Percentiles rank a stretch among this genome's conserved stretches.
phyloP scores from a whole-genome alignment of 2,113 vertebrate species.

The Eulemur macaco region DNA sequence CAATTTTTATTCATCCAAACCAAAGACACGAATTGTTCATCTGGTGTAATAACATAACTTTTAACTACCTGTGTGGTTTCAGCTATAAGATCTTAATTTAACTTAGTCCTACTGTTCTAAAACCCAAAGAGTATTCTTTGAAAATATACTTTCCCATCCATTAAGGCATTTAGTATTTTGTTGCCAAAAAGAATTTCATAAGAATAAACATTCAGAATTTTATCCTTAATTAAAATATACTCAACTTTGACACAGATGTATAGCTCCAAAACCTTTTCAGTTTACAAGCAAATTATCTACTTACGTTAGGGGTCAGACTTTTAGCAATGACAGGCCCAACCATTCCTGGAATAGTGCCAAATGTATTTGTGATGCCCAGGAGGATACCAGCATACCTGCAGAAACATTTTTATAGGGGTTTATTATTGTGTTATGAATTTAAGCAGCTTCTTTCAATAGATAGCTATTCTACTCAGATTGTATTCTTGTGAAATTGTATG shows the following conservation, averaged over 20 bases:
- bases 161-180: not conserved
- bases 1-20: not conserved
- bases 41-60: not conserved
- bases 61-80: not conserved
- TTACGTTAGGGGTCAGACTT: slow-evolving; percentile 92
- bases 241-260: not conserved
- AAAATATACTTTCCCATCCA: not conserved
- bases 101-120: slow-evolving; percentile 20
- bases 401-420: slow-evolving; percentile 42
- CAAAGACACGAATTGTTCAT: not conserved
- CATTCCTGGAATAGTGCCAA: slow-evolving; percentile 98
- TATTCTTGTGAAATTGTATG: not conserved
- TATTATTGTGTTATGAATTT: not conserved
- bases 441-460: not conserved
- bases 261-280: slow-evolving; percentile 1
- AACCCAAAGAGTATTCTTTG: not conserved
- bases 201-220: not conserved
- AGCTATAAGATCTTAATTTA: not conserved
- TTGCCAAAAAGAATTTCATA: not conserved
- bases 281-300: slow-evolving; percentile 68
- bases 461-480: not conserved
- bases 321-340: slow-evolving; percentile 95
- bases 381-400: slow-evolving; percentile 96
- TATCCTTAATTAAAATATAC: slow-evolving; percentile 32
- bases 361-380: slow-evolving; percentile 97